These are phyloP conservation scores for Heliconius cydno DNA, from an alignment of 2,888 invertebrate species.

Conservation along the genomic window DNA sequence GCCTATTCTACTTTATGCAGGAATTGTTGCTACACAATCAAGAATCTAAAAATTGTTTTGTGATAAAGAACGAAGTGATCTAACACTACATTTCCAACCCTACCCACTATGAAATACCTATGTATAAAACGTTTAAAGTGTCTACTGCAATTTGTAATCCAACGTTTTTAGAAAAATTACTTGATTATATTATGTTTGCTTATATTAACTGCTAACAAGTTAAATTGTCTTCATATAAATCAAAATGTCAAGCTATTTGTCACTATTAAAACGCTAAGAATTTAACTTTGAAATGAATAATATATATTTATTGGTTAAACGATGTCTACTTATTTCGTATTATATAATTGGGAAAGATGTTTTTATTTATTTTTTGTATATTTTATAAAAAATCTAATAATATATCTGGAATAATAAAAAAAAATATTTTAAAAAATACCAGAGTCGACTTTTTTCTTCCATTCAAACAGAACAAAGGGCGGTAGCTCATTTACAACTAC, in stretches of 20 bases:
- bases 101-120: too few species aligned
- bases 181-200: neutral
- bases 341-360: neutral
- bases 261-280: slow-evolving; percentile 14
- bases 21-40: neutral
- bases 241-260: slow-evolving; percentile 15
- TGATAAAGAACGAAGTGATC: neutral
- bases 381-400: neutral
- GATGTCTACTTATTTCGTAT: neutral
- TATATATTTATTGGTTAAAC: neutral
- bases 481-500: slow-evolving; percentile 7
- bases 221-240: slow-evolving; percentile 10
- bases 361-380: neutral
- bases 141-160: neutral
- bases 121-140: neutral
- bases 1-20: too few species aligned
- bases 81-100: neutral
- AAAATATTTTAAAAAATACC: neutral
- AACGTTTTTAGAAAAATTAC: neutral
- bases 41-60: neutral
- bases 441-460: neutral
- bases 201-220: slow-evolving; percentile 8
- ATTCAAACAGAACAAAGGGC: neutral
- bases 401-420: neutral
- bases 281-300: slow-evolving; percentile 5